A percentile compares a stretch with the other conserved stretches of the same genome.
These are phyloP conservation scores for Periophthalmodon schlosseri DNA, from an alignment of 2,113 vertebrate genomes.

Conservation along the genomic window DNA sequence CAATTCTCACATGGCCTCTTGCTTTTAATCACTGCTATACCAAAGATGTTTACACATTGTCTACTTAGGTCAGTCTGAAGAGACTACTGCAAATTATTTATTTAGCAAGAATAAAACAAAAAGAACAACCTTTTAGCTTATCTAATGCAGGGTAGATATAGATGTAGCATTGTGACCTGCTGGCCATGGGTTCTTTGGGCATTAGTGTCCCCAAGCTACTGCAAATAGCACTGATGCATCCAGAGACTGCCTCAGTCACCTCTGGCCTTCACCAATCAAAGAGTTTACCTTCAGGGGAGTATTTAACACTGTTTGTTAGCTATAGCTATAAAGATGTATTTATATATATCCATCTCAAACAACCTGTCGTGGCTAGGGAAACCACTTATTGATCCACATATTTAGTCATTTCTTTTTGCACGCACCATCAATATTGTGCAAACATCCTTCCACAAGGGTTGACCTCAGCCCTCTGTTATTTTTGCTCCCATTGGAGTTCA, in stretches of 20 bases:
- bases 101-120: neutral
- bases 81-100: neutral
- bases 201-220: constrained; percentile 77
- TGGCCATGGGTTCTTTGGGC: constrained; percentile 57
- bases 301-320: constrained; percentile 93
- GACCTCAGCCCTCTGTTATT: constrained; percentile 95
- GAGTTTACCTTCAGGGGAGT: constrained; percentile 94
- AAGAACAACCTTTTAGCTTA: neutral
- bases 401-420: constrained; percentile 97
- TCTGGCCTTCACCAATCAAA: constrained; percentile 96
- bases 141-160: neutral
- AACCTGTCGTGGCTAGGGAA: constrained; percentile 88
- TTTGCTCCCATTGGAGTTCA: constrained; percentile 94
- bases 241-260: constrained; percentile 83
- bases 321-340: constrained; percentile 89
- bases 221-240: constrained; percentile 81
- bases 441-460: constrained; percentile 89
- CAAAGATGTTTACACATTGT: constrained; percentile 15
- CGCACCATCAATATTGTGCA: constrained; percentile 93
- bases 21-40: constrained; percentile 25
- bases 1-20: constrained; percentile 38
- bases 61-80: constrained; percentile 3
- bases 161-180: constrained; percentile 53
- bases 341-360: constrained; percentile 92
- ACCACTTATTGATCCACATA: constrained; percentile 99